Evolutionary conservation across 2,888 invertebrate species (phyloP).

Genomic region (Scaptodrosophila latifasciaeformis): DNA sequence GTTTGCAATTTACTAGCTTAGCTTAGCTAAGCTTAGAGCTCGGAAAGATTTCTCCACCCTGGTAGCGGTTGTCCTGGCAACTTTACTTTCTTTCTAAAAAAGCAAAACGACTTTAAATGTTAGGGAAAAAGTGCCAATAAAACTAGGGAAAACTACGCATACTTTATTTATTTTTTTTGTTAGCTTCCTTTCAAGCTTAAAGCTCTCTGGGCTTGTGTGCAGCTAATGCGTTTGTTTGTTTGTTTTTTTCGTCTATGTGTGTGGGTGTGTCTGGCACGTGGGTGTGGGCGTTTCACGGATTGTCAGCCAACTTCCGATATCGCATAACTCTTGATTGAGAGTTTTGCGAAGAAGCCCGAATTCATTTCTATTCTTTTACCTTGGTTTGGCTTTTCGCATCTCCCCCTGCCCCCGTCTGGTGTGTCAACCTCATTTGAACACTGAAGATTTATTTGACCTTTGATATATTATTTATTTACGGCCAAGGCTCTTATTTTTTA

Average conservation of each 20-base stretch:
- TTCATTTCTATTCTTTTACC: conserved; percentile 15
- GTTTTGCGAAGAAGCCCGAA: background rate
- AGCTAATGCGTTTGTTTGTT: conserved; percentile 22
- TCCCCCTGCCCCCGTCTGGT: conserved; percentile 12
- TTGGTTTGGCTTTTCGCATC: conserved; percentile 27
- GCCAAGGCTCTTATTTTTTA: too few relatives aligned
- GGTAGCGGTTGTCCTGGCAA: too few relatives aligned
- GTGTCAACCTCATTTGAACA: conserved; percentile 36
- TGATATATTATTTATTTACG: conserved; percentile 64
- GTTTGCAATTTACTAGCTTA: conserved; percentile 57
- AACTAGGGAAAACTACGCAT: background rate
- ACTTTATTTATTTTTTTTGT: background rate
- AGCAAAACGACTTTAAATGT: background rate
- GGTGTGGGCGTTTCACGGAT: conserved; percentile 35
- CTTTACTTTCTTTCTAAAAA: too few relatives aligned
- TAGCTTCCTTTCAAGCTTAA: conserved; percentile 56
- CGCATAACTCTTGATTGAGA: conserved; percentile 42
- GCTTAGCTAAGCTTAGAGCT: too few relatives aligned
- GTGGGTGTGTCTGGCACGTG: conserved; percentile 32
- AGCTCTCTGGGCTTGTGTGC: conserved; percentile 24
- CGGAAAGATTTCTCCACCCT: too few relatives aligned
- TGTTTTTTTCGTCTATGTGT: conserved; percentile 9
- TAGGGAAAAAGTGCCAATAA: background rate
- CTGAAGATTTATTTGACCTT: conserved; percentile 69
- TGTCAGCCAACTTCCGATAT: conserved; percentile 52